Evolutionary conservation across 2,888 invertebrate species (phyloP), one percentile per base, ranked within the genome.

Genomic region (Lacanobia oleracea): DNA sequence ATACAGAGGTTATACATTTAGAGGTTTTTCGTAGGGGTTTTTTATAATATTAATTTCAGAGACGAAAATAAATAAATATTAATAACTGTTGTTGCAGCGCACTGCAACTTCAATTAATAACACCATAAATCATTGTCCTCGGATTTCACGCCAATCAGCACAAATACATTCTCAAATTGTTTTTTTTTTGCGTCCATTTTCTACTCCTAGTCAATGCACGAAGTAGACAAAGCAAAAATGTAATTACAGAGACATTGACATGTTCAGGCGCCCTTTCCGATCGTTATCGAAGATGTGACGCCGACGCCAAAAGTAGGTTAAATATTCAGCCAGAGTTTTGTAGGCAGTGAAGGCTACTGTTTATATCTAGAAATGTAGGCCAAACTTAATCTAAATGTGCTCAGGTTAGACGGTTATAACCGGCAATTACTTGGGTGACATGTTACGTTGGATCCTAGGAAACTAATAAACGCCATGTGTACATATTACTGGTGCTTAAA

Each of bases 161-260:
- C 43, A 14, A 51, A 51, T 45, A 48, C 1, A 56, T 56, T 67
- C n/a, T 16, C 9, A 18, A 50, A 77, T 68, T 21, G 45, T 10
- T 7, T 40, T 12, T 33, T 33, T 21, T 54, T 27, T 45, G 21
- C 21, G 10, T 54, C 77, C 9, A 27, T 16, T 3, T 37, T 40
- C 57, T 14, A 37, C 40, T 59, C 40, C n/a, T 37, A 59, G n/a
- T 40, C 37, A 21, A 40, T 21, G 50, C 54, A 33, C 8, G 40
- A 43, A 33, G 48, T 18, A 64, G 43, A 79, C 33, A 64, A 50
- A 79, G 18, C n/a, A 27, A 73, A 72, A 73, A 79, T 79, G 62
- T 73, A 63, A 75, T 79, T 79, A 79, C 62, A 27, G 21, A n/a
- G 27, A 62, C 57, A 77, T 59, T 75, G 62, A 79, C 62, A 51